phyloP scores from a whole-genome alignment of 2,888 invertebrate species.

The Azorinus chamasolen region DNA sequence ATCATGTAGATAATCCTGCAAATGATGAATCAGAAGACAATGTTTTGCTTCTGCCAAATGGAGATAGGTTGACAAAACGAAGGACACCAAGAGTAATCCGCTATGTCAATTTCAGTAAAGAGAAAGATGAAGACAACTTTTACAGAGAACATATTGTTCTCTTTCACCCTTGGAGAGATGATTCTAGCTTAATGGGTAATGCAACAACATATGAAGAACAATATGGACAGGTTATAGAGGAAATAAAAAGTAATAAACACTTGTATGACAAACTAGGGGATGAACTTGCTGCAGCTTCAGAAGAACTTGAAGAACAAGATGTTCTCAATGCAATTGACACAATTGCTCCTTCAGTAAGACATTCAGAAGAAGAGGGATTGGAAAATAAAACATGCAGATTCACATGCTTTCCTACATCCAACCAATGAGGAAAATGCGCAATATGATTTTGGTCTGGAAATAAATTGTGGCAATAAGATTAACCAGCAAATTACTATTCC shows the following conservation, averaged over 20 bases:
- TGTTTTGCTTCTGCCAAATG: not conserved
- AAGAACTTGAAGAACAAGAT: not conserved
- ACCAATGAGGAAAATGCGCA: not conserved
- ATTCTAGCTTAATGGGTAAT: conserved; percentile 40
- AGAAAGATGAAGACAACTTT: conserved; percentile 55
- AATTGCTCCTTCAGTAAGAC: not conserved
- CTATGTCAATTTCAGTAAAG: conserved; percentile 26
- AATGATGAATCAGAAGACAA: conserved; percentile 5
- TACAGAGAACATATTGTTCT: conserved; percentile 68
- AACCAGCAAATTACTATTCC: not conserved
- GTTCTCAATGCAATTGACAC: not conserved
- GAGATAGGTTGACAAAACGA: conserved; percentile 3
- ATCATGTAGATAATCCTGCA: not conserved
- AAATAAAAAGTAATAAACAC: conserved; percentile 11
- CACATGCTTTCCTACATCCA: not conserved
- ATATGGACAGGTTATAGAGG: conserved; percentile 22
- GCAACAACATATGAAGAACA: conserved; percentile 39
- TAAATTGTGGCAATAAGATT: not conserved
- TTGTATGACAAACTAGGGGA: not conserved
- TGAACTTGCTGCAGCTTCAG: not conserved
- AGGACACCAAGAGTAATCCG: not conserved
- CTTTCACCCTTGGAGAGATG: conserved; percentile 73
- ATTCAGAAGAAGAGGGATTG: not conserved
- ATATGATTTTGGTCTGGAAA: conserved; percentile 10
- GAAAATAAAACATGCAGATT: not conserved